Conservation (phyloP, 1,140 invertebrate genomes). For the Artemia franciscana region DNA sequence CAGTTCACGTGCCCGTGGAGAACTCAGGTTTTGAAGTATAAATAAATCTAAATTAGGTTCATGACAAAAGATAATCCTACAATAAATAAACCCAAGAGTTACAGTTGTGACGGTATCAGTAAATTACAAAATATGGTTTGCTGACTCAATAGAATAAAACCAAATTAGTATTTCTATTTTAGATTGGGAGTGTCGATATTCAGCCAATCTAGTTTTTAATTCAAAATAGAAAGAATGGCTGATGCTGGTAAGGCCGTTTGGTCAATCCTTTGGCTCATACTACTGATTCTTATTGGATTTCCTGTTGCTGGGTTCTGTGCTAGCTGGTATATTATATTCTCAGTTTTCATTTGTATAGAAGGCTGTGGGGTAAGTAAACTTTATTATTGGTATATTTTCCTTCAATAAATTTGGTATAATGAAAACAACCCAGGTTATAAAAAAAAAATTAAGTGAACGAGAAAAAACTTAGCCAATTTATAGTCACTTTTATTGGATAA, state of each 20-base stretch:
- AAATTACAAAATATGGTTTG: too few species aligned
- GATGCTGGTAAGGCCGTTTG: conserved; percentile 24
- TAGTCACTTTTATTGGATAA: conserved; percentile 5
- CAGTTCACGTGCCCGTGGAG: too few species aligned
- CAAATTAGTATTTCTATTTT: too few species aligned
- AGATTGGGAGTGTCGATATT: too few species aligned
- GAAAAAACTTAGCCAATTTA: not conserved
- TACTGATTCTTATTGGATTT: conserved; percentile 46
- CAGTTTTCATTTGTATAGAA: conserved; percentile 42
- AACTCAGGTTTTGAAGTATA: too few species aligned
- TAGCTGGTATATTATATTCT: conserved; percentile 40
- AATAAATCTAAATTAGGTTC: too few species aligned
- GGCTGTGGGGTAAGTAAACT: conserved; percentile 25
- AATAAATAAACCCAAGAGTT: too few species aligned
- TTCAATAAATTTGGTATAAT: not conserved
- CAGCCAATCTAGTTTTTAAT: too few species aligned
- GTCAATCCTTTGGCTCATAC: conserved; percentile 48
- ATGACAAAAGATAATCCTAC: too few species aligned
- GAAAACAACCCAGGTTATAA: not conserved
- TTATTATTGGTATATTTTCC: not conserved
- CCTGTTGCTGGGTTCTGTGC: conserved; percentile 46
- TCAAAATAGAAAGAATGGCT: too few species aligned
- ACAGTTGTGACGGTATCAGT: too few species aligned
- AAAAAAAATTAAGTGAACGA: not conserved
- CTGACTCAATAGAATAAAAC: too few species aligned